These are phyloP conservation scores for Seriola quinqueradiata DNA, from an alignment of 2,113 vertebrate genomes.

Conservation along the genomic window DNA sequence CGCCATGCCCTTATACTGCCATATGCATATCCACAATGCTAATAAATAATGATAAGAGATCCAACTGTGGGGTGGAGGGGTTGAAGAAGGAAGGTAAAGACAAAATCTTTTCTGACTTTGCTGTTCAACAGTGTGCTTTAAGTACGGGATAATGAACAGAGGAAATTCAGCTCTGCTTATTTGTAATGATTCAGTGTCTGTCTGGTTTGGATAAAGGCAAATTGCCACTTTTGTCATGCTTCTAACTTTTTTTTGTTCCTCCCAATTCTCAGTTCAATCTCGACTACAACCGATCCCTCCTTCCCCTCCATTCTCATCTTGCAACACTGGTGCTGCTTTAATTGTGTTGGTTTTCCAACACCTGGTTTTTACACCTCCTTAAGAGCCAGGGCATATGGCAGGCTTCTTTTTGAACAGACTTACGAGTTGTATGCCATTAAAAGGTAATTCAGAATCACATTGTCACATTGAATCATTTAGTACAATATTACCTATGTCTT, in stretches of 20 bases:
- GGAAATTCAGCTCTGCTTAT: not conserved
- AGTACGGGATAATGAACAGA: not conserved
- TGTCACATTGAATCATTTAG: not conserved
- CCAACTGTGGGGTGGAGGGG: not conserved
- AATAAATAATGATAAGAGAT: conserved; percentile 23
- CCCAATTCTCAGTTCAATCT: conserved; percentile 35
- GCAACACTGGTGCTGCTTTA: conserved; percentile 48
- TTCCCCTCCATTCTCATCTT: conserved; percentile 16
- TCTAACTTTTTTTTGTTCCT: not conserved
- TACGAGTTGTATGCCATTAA: not conserved
- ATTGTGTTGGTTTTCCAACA: conserved; percentile 57
- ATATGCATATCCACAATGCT: conserved; percentile 13
- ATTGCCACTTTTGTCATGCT: conserved; percentile 4
- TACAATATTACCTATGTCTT: conserved; percentile 25
- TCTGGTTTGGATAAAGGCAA: not conserved
- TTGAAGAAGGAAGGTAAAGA: not conserved
- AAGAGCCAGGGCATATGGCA: conserved; percentile 26
- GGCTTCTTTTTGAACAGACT: not conserved
- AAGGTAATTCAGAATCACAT: not conserved
- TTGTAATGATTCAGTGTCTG: conserved; percentile 8
- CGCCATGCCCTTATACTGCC: conserved; percentile 16
- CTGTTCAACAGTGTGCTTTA: not conserved
- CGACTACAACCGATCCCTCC: not conserved
- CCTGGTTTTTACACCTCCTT: conserved; percentile 60
- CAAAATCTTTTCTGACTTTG: not conserved